Evolutionary conservation across 2,797 vertebrate species (phyloP), one percentile per base, ranked within the genome.

Genomic region (Alauda arvensis): DNA sequence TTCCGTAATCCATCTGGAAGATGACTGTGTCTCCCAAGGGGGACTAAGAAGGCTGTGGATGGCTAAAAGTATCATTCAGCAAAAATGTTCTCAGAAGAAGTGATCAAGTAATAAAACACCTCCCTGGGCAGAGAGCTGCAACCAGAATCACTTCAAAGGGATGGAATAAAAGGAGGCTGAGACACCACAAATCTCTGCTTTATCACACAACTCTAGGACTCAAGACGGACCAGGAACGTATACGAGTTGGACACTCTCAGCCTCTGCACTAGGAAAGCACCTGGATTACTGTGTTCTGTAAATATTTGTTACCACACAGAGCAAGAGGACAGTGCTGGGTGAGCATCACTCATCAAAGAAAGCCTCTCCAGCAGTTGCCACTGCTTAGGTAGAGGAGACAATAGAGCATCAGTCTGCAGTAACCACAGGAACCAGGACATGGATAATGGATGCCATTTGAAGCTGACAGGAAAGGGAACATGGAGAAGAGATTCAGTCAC

Each of bases 21-120:
- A 92, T 80, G 77, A 90, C 51, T 83, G 20, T 23, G 57, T 78
- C 76, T 91, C 91, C 90, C 67, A 53, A 49, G 79, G 82, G 33
- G 87, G 63, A 28, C 65, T 17, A 49, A 25, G 80, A 81, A 74
- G n/a, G 46, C 74, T 83, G 89, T 10, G 56, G 62, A 81, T 14
- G 34, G 62, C 74, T 88, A 33, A 34, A 92, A 94, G 48, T 37
- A 81, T 78, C 43, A 2, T 39, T 91, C 81, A 92, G 68, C 67
- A 88, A 66, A 90, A 93, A 57, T 19, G n/a, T 88, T 91, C 91
- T 89, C 89, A 87, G 86, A 82, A 81, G 77, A 82, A 88, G 82
- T 21, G 25, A 90, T 51, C 49, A 66, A 67, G 57, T 92, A 90
- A 81, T 65, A 67, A 75, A 88, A 71, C 14, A 67, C 43, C 57